A percentile compares a stretch with the other conserved stretches of the same genome.
Conservation (phyloP, 2,113 vertebrate species). For the Mus musculus region DNA sequence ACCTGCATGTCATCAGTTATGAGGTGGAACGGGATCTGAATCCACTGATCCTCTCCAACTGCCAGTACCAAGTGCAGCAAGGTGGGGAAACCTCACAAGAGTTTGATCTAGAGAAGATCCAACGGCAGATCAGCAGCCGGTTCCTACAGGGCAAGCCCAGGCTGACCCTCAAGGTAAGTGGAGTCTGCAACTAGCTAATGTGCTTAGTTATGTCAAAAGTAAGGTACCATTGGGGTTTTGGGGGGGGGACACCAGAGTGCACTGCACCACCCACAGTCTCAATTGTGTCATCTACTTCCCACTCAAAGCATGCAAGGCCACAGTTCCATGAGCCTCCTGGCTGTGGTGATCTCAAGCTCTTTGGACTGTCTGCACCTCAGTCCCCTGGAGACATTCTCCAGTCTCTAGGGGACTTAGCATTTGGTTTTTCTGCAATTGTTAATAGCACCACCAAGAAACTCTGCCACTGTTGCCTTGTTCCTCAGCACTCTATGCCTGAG, state of each 20-base stretch:
- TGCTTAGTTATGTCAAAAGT: background rate
- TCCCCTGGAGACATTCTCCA: too few relatives aligned
- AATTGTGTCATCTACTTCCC: background rate
- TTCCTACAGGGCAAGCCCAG: slow-evolving; percentile 95
- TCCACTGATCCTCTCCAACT: slow-evolving; percentile 94
- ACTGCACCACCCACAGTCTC: background rate
- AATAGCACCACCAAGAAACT: background rate
- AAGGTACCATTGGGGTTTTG: background rate
- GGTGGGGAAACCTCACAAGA: slow-evolving; percentile 91
- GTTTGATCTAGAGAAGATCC: slow-evolving; percentile 93
- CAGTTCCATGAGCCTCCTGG: too few relatives aligned
- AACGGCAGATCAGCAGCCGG: slow-evolving; percentile 92
- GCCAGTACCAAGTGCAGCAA: slow-evolving; percentile 94
- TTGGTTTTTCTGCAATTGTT: background rate
- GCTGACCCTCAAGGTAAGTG: slow-evolving; percentile 89
- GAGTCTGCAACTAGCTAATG: background rate
- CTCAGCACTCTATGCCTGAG: background rate
- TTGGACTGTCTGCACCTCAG: background rate
- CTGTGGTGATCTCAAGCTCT: background rate
- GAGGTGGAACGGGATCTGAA: slow-evolving; percentile 93
- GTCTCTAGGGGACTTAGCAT: background rate
- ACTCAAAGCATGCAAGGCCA: background rate
- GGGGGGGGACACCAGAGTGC: background rate
- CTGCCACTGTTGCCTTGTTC: background rate
- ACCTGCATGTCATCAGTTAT: slow-evolving; percentile 94